These are phyloP conservation scores for Tridacna gigas DNA, from an alignment of 2,888 invertebrate species.

Conservation along the genomic window DNA sequence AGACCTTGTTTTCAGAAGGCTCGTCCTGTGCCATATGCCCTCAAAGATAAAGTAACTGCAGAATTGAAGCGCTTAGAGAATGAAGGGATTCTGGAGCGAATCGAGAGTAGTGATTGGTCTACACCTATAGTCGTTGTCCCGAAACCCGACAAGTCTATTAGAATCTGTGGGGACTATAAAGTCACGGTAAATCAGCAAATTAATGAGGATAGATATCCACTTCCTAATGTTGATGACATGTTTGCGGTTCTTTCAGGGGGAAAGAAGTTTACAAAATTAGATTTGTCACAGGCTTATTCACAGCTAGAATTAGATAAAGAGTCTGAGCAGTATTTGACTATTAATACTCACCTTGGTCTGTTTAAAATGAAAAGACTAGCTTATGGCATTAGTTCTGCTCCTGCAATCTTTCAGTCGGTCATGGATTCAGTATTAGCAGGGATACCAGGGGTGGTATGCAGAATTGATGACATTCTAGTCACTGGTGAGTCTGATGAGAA, in stretches of 20 bases:
- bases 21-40: background rate
- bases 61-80: background rate
- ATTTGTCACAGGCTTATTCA: background rate
- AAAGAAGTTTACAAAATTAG: background rate
- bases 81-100: background rate
- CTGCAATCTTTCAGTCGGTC: constrained; percentile 55
- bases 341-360: constrained; percentile 49
- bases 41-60: background rate
- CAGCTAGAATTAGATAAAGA: background rate
- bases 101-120: background rate
- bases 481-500: constrained; percentile 37
- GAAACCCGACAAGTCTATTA: background rate
- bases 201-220: background rate
- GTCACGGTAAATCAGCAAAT: background rate
- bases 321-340: background rate
- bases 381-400: constrained; percentile 53
- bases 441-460: constrained; percentile 28
- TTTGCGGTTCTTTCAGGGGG: background rate
- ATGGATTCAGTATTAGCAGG: constrained; percentile 56
- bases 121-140: background rate
- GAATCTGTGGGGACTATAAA: background rate
- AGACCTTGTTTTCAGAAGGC: background rate
- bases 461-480: constrained; percentile 48
- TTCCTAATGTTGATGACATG: background rate
- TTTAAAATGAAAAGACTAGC: constrained; percentile 46